Evolutionary conservation across 2,888 invertebrate species (phyloP).

Genomic region (Diogma glabrata): DNA sequence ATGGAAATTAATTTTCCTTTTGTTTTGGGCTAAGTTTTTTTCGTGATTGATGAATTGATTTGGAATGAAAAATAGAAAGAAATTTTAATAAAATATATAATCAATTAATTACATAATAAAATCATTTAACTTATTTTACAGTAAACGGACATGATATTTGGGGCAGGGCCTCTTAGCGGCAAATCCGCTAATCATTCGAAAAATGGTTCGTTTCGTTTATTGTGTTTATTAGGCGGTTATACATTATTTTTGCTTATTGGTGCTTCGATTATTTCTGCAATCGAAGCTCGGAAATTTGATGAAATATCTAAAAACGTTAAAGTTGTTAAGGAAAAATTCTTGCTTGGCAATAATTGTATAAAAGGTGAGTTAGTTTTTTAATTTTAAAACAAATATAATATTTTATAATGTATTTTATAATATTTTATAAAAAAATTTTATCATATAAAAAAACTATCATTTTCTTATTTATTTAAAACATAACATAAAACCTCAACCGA

Average conservation of each 20-base stretch:
- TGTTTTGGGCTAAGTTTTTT: too few relatives aligned
- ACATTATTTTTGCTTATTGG: conserved; percentile 53
- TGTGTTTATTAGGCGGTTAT: conserved; percentile 38
- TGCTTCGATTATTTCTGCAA: conserved; percentile 66
- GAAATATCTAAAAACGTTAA: conserved; percentile 44
- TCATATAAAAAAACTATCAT: too few relatives aligned
- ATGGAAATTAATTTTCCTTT: too few relatives aligned
- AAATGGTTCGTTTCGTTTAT: conserved; percentile 34
- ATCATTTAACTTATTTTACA: background rate
- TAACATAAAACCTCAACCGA: too few relatives aligned
- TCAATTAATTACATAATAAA: background rate
- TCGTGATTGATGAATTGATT: too few relatives aligned
- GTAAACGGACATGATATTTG: conserved; percentile 27
- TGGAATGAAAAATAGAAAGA: too few relatives aligned
- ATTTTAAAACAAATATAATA: conserved; percentile 3
- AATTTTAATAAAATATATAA: too few relatives aligned
- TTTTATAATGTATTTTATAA: too few relatives aligned
- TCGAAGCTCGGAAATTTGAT: conserved; percentile 61
- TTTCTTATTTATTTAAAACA: too few relatives aligned
- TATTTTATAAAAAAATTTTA: too few relatives aligned
- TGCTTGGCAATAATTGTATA: conserved; percentile 49
- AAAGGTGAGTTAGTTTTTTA: conserved; percentile 42
- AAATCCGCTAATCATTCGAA: conserved; percentile 28
- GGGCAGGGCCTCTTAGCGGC: conserved; percentile 28
- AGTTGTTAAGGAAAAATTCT: conserved; percentile 45